phyloP scores from a whole-genome alignment of 2,113 vertebrate species.

The Perognathus longimembris region DNA sequence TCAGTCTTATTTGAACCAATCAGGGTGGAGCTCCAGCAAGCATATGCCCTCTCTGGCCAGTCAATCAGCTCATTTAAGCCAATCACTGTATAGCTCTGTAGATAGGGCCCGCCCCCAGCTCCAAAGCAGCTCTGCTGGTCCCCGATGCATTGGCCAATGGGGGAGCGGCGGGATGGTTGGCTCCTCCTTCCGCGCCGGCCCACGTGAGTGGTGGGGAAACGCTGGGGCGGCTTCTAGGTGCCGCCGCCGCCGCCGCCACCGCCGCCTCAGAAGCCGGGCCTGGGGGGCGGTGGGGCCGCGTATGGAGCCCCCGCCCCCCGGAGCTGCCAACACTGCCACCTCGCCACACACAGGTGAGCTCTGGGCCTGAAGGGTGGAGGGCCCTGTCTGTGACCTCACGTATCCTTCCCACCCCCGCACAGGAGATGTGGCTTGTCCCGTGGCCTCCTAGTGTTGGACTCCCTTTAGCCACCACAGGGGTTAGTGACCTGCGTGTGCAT shows the following conservation, averaged over 20 bases:
- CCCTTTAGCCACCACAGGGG: background rate
- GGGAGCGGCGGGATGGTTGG: background rate
- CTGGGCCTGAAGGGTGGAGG: conserved; percentile 47
- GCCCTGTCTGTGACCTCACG: conserved; percentile 57
- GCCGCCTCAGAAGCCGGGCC: conserved; percentile 61
- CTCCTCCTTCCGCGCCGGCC: conserved; percentile 50
- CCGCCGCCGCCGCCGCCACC: background rate
- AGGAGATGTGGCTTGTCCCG: conserved; percentile 62
- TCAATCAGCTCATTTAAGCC: conserved; percentile 36
- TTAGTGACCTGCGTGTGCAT: conserved; percentile 25
- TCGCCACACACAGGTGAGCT: conserved; percentile 79
- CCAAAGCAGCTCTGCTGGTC: background rate
- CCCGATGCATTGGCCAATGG: conserved; percentile 46
- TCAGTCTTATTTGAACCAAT: conserved; percentile 55
- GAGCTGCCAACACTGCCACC: conserved; percentile 59
- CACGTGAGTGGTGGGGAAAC: conserved; percentile 75
- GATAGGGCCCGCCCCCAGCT: background rate
- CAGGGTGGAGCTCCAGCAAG: background rate
- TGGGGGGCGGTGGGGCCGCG: conserved; percentile 78
- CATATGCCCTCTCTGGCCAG: background rate
- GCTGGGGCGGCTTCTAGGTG: conserved; percentile 77
- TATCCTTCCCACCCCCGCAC: conserved; percentile 73
- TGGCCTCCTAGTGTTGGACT: conserved; percentile 57
- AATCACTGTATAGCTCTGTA: conserved; percentile 17
- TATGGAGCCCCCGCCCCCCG: conserved; percentile 84